These are phyloP conservation scores for Micromys minutus DNA, from an alignment of 2,113 vertebrate genomes.

Conservation along the genomic window DNA sequence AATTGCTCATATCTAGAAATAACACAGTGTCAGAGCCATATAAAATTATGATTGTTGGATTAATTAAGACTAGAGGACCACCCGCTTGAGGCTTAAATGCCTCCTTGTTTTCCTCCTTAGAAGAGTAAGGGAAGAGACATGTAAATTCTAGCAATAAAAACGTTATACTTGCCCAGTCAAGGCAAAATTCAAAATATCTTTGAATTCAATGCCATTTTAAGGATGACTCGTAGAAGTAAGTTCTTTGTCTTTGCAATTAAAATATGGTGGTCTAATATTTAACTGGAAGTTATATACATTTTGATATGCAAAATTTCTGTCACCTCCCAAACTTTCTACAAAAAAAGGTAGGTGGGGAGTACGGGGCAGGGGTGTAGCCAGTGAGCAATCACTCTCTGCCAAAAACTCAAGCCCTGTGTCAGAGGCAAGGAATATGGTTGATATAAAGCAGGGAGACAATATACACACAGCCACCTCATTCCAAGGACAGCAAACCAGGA, in stretches of 20 bases:
- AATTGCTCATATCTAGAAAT: constrained; percentile 48
- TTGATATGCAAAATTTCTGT: not conserved
- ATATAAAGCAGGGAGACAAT: not conserved
- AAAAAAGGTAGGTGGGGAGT: not conserved
- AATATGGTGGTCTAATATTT: constrained; percentile 3
- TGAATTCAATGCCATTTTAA: not conserved
- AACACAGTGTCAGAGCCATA: constrained; percentile 21
- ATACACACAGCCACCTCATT: not conserved
- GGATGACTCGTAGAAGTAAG: not conserved
- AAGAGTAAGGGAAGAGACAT: rapidly evolving
- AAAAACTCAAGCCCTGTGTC: not conserved
- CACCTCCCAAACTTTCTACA: not conserved
- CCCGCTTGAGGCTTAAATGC: not conserved
- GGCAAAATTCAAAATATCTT: constrained; percentile 26
- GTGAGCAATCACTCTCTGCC: not conserved
- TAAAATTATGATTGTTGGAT: not conserved
- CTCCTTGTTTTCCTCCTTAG: not conserved
- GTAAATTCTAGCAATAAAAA: not conserved
- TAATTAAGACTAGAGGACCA: constrained; percentile 12
- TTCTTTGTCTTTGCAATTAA: constrained; percentile 9
- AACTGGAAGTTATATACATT: not conserved
- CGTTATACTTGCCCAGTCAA: constrained; percentile 4
- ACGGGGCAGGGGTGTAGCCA: not conserved
- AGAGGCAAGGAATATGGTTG: not conserved
- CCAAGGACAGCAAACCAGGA: not conserved